Conservation (phyloP, 2,113 vertebrate species). For the Rana temporaria region DNA sequence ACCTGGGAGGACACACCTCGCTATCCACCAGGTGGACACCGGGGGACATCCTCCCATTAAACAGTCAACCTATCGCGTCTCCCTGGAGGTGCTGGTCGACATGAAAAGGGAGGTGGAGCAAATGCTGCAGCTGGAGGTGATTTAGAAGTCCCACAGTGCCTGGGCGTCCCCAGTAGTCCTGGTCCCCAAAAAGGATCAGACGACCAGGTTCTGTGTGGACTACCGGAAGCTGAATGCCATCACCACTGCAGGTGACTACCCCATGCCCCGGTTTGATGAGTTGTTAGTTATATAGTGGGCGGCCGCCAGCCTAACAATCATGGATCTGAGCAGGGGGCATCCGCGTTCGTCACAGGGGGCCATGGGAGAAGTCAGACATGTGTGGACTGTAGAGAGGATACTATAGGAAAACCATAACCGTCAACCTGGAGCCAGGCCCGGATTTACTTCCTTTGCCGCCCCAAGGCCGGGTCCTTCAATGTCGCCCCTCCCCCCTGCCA, state of each 20-base stretch:
- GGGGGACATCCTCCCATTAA: not conserved
- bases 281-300: not conserved
- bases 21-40: not conserved
- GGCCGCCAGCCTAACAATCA: not conserved
- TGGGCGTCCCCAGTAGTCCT: no score
- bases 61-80: not conserved
- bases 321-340: slow-evolving; percentile 16
- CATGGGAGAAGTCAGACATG: no score
- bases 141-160: not conserved
- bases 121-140: not conserved
- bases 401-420: no score
- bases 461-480: no score
- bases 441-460: no score
- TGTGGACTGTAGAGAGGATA: no score
- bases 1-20: not conserved
- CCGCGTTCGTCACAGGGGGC: no score
- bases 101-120: not conserved
- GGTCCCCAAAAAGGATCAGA: no score
- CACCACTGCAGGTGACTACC: not conserved
- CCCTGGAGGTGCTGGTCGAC: not conserved
- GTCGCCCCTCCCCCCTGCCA: no score
- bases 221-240: no score
- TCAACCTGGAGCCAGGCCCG: no score
- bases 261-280: slow-evolving; percentile 5
- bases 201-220: no score